Conservation (phyloP, 2,888 invertebrate species). For the Cosmorhoe ocellata region DNA sequence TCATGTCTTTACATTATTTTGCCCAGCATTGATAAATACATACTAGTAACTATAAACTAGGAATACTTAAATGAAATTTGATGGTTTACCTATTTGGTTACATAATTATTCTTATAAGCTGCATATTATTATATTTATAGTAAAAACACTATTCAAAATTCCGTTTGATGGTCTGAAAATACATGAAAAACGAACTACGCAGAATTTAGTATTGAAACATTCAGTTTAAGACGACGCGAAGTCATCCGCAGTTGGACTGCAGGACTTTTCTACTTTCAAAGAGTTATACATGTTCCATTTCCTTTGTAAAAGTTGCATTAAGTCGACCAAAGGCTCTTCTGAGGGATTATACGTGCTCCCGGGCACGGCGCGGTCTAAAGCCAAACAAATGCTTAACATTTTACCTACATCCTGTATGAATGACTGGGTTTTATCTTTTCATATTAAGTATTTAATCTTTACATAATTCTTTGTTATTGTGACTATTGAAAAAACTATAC, state of each 20-base stretch:
- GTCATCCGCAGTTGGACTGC: background rate
- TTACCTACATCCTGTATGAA: background rate
- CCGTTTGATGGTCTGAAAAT: too few species aligned
- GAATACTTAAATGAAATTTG: too few species aligned
- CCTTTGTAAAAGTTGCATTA: conserved; percentile 34
- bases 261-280: conserved; percentile 16
- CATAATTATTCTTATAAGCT: too few species aligned
- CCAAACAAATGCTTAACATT: conserved; percentile 16
- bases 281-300: conserved; percentile 23
- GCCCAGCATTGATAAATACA: too few species aligned
- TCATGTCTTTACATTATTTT: too few species aligned
- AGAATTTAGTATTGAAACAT: background rate
- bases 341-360: conserved; percentile 26
- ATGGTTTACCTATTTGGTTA: too few species aligned
- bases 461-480: background rate
- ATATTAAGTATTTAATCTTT: background rate
- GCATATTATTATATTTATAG: too few species aligned
- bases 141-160: too few species aligned
- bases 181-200: too few species aligned
- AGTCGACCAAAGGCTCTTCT: conserved; percentile 30
- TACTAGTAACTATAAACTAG: too few species aligned
- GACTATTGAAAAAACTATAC: too few species aligned
- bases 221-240: background rate
- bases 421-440: conserved; percentile 1
- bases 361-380: conserved; percentile 13